Percentiles rank a stretch among this genome's conserved stretches.
Evolutionary conservation across 2,113 vertebrate genomes (phyloP).

Genomic region (Zapornia atra): DNA sequence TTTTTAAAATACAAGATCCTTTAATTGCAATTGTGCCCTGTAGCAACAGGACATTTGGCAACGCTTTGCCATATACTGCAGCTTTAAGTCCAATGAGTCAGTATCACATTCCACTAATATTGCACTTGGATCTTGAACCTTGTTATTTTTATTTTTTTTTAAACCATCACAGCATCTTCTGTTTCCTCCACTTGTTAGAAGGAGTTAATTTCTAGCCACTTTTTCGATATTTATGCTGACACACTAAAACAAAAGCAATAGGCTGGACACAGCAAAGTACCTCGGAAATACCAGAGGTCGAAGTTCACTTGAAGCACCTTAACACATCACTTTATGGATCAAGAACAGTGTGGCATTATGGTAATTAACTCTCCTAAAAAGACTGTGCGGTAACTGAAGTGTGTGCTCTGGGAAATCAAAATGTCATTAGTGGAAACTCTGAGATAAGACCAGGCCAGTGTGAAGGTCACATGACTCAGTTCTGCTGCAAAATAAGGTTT

Average conservation of each 20-base stretch:
- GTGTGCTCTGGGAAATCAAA: conserved; percentile 79
- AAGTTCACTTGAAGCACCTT: conserved; percentile 80
- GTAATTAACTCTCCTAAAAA: conserved; percentile 77
- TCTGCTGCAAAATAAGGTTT: conserved; percentile 99
- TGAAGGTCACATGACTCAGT: conserved; percentile 82
- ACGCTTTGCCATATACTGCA: conserved; percentile 78
- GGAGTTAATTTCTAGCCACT: conserved; percentile 78
- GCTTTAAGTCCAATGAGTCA: conserved; percentile 82
- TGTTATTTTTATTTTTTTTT: conserved; percentile 38
- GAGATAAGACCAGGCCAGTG: conserved; percentile 70
- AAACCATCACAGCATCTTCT: conserved; percentile 75
- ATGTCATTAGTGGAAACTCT: conserved; percentile 82
- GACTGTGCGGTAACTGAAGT: conserved; percentile 75
- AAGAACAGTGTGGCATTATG: conserved; percentile 79
- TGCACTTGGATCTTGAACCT: conserved; percentile 83
- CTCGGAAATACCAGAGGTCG: conserved; percentile 73
- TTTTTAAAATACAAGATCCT: conserved; percentile 87
- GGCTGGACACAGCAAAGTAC: conserved; percentile 78
- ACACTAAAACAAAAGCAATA: conserved; percentile 80
- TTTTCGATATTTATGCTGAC: conserved; percentile 80
- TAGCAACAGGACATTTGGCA: conserved; percentile 82
- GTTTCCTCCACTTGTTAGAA: conserved; percentile 78
- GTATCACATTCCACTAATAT: conserved; percentile 86
- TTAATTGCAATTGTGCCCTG: conserved; percentile 78
- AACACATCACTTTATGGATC: conserved; percentile 78